Evolutionary conservation across 2,888 invertebrate species (phyloP), one percentile per base, ranked within the genome.

Genomic region (Drosophila neotestacea): DNA sequence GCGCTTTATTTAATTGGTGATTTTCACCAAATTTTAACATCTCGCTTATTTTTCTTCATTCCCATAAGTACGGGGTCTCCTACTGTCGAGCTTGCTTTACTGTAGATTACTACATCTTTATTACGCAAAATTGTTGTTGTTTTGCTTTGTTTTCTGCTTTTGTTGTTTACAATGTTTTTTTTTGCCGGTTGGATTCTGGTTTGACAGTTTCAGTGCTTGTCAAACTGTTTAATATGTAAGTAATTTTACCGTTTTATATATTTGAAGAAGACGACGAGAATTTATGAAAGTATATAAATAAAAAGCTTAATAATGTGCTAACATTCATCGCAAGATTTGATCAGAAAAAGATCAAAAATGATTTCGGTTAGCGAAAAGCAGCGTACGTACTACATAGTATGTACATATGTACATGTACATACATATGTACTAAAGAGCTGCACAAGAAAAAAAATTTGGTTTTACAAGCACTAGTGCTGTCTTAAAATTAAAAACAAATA

Each of bases 161-260:
- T 60, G 59, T 47, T 79, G 75, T 56, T 69, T 80, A 55, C 47
- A 60, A 46, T 11, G 44, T 61, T 63, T 73, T 51, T 58, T 70
- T 81, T 63, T 72, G 72, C 81, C 79, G 76, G 70, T 66, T 65
- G 50, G 51, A 38, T 47, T 67, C 60, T 59, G 42, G 39, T 65
- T 67, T 65, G 36, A 55, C 2, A 48, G 34, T 1, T 39, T 1
- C 65, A 38, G 55, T 48, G 51, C n/a, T 9, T 36, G 27, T 30
- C 34, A 62, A 78, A 70, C 70, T 32, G 44, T 38, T 6, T 7
- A 4, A 16, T 16, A 16, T 16, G 7, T 2, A 59, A 4, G 50
- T 13, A 46, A 63, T 54, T 48, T 54, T 59, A 63, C 72, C 77
- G 34, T 77, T 67, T 77, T 38, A 7, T 4, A 58, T 44, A 48